These are phyloP conservation scores for Aspidiotus rigidus DNA, from an alignment of 2,888 invertebrate species.

Conservation along the genomic window DNA sequence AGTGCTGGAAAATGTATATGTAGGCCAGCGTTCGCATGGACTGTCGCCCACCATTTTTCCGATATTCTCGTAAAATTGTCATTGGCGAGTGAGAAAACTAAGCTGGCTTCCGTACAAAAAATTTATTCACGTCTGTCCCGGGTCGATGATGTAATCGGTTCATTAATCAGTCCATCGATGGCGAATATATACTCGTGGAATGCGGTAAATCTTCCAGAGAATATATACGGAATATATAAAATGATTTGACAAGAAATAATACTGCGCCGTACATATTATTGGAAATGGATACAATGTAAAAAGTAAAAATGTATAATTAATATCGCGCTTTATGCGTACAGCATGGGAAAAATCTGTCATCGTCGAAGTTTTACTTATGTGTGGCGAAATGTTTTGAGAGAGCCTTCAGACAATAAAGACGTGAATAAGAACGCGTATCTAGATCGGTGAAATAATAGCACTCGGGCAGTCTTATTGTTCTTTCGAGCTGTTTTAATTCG, in stretches of 20 bases:
- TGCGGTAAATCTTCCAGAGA: slow-evolving; percentile 1
- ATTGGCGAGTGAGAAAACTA: not conserved
- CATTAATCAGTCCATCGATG: slow-evolving; percentile 2
- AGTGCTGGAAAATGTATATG: too few relatives aligned
- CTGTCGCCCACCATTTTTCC: not conserved
- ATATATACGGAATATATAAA: not conserved
- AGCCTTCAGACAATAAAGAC: not conserved
- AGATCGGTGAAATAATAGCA: not conserved
- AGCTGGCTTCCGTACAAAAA: not conserved
- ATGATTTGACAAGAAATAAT: not conserved
- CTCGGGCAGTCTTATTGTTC: not conserved
- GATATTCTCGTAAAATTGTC: slow-evolving; percentile 2
- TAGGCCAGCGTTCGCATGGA: too few relatives aligned
- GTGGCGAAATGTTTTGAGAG: not conserved
- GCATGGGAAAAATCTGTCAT: slow-evolving; percentile 3
- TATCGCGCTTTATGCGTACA: not conserved
- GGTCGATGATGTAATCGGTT: not conserved
- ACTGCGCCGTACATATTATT: not conserved
- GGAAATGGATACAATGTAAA: not conserved
- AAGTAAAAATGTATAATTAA: not conserved
- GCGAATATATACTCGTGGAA: not conserved
- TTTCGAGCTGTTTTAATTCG: not conserved
- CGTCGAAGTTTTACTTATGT: not conserved
- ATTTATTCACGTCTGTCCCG: not conserved
- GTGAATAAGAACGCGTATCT: too few relatives aligned